A percentile compares a stretch with the other conserved stretches of the same genome.
These are phyloP conservation scores for Apamea epomidion DNA, from an alignment of 2,888 invertebrate genomes.

Conservation along the genomic window DNA sequence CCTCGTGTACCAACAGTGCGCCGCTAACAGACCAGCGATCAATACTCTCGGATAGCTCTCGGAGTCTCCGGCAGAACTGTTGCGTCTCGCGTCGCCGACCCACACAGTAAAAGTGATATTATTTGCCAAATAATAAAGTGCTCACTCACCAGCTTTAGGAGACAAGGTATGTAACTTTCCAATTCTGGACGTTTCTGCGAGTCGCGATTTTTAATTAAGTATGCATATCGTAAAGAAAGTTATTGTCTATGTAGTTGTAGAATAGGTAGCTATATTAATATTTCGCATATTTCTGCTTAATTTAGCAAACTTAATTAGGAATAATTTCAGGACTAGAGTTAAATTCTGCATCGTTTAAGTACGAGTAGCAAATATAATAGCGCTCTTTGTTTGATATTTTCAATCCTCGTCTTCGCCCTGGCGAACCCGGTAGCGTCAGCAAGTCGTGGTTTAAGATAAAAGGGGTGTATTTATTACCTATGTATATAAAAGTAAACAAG, in stretches of 20 bases:
- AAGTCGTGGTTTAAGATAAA: background rate
- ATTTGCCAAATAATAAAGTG: conserved; percentile 51
- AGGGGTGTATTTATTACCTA: background rate
- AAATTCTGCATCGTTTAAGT: background rate
- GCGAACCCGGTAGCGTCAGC: background rate
- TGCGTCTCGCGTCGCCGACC: conserved; percentile 14
- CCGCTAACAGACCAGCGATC: conserved; percentile 41
- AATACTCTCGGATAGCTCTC: conserved; percentile 37
- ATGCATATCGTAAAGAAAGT: conserved; percentile 56
- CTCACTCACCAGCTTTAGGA: conserved; percentile 41
- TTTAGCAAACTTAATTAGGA: conserved; percentile 6
- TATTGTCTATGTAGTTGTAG: conserved; percentile 10
- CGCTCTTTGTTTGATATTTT: background rate
- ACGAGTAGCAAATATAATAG: background rate
- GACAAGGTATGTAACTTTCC: conserved; percentile 67
- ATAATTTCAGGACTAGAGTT: conserved; percentile 9
- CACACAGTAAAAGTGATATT: conserved; percentile 62
- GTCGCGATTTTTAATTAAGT: conserved; percentile 36
- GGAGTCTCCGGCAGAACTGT: conserved; percentile 13
- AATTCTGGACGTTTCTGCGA: conserved; percentile 52
- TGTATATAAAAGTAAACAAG: background rate
- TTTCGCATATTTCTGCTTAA: conserved; percentile 6
- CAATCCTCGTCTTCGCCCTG: too few species aligned
- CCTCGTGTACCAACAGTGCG: conserved; percentile 44
- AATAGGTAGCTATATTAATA: background rate